A percentile compares a stretch with the other conserved stretches of the same genome.
phyloP scores from a whole-genome alignment of 2,113 vertebrate genomes.

The Tursiops truncatus region DNA sequence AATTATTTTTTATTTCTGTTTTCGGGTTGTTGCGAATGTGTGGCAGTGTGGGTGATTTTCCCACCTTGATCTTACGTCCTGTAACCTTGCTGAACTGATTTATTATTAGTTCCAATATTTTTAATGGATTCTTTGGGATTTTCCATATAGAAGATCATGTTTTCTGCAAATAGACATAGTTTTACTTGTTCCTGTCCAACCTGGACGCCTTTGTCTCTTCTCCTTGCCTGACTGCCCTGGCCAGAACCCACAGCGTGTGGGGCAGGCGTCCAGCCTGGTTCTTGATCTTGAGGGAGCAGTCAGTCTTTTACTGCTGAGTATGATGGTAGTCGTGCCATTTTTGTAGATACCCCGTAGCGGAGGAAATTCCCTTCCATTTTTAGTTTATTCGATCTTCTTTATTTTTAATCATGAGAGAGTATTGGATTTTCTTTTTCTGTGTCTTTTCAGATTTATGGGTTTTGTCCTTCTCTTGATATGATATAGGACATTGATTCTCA shows the following conservation, averaged over 20 bases:
- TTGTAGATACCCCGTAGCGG: background rate
- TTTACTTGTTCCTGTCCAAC: background rate
- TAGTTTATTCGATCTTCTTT: background rate
- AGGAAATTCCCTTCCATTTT: background rate
- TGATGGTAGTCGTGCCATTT: background rate
- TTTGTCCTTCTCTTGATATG: background rate
- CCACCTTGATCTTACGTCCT: background rate
- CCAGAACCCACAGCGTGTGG: too few relatives aligned
- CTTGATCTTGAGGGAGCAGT: too few relatives aligned
- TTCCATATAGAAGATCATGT: background rate
- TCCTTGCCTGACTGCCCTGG: background rate
- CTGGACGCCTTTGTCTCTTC: too few relatives aligned
- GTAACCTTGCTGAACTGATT: background rate
- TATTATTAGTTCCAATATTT: background rate
- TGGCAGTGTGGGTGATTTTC: fast-evolving
- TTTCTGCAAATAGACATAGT: background rate
- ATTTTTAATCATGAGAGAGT: background rate
- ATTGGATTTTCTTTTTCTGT: background rate
- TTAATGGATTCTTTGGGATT: background rate
- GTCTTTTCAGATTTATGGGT: background rate
- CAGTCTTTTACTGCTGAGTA: fast-evolving
- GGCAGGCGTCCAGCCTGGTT: background rate
- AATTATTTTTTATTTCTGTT: background rate
- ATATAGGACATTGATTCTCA: background rate
- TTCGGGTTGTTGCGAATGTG: background rate